These are phyloP conservation scores for Hoplostethus atlanticus DNA, from an alignment of 2,797 vertebrate genomes.

Conservation along the genomic window DNA sequence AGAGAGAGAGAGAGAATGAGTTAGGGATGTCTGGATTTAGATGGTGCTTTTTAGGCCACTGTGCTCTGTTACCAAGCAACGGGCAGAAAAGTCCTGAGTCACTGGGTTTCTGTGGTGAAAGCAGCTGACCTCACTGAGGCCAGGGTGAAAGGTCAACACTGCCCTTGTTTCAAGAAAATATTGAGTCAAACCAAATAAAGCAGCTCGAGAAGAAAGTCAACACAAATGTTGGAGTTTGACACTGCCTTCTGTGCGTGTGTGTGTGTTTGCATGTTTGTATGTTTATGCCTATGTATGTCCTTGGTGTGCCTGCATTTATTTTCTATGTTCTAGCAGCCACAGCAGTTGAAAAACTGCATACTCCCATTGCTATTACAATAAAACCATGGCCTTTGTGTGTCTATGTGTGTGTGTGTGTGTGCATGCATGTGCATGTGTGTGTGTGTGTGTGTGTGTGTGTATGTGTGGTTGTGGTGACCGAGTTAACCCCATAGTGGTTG, in stretches of 20 bases:
- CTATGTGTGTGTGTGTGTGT: slow-evolving; percentile 23
- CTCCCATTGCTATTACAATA: background rate
- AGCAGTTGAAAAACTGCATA: background rate
- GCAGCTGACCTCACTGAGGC: slow-evolving; percentile 58
- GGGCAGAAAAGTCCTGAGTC: slow-evolving; percentile 69
- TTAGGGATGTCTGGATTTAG: slow-evolving; percentile 47
- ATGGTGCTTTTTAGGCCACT: slow-evolving; percentile 47
- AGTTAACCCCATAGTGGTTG: slow-evolving; percentile 61
- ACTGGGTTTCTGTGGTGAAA: slow-evolving; percentile 54
- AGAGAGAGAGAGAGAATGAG: slow-evolving; percentile 30
- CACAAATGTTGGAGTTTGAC: background rate
- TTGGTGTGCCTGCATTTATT: slow-evolving; percentile 1
- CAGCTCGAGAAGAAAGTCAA: background rate
- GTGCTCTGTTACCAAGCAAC: slow-evolving; percentile 73
- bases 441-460: slow-evolving; percentile 9
- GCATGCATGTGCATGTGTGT: background rate
- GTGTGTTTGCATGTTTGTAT: background rate
- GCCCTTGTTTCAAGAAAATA: slow-evolving; percentile 55
- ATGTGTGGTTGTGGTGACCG: slow-evolving; percentile 58
- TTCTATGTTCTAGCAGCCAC: background rate
- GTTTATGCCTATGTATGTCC: slow-evolving; percentile 25
- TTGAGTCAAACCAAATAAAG: slow-evolving; percentile 47
- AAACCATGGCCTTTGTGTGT: background rate
- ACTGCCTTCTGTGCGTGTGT: slow-evolving; percentile 8
- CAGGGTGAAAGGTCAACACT: slow-evolving; percentile 57